phyloP scores from a whole-genome alignment of 37 sponge, comb jelly and placozoan species.

The Spongia lamella region DNA sequence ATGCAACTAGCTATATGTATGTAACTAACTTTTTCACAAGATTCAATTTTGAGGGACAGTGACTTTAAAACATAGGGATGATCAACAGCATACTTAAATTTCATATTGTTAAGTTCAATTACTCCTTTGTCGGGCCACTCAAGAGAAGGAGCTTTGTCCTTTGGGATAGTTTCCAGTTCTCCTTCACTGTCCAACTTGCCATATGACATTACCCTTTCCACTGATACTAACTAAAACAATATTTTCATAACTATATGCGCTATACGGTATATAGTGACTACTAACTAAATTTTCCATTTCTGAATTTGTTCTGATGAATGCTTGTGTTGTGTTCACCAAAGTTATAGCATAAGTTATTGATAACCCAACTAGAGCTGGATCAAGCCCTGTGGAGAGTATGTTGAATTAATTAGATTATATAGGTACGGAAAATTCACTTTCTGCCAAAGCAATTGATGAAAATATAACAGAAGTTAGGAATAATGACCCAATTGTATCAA shows the following conservation, averaged over 20 bases:
- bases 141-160: slow-evolving; percentile 29
- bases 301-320: slow-evolving; percentile 7
- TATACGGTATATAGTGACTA: background rate
- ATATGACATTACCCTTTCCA: slow-evolving; percentile 28
- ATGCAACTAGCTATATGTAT: too few relatives aligned
- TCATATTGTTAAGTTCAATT: slow-evolving; percentile 39
- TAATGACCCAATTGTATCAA: slow-evolving; percentile 21
- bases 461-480: slow-evolving; percentile 27
- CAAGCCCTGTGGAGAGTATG: slow-evolving; percentile 2
- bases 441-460: slow-evolving; percentile 23
- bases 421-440: slow-evolving; percentile 11
- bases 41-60: slow-evolving; percentile 43
- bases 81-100: slow-evolving; percentile 38
- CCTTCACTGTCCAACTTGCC: slow-evolving; percentile 6
- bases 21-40: slow-evolving; percentile 71
- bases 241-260: background rate
- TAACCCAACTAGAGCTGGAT: slow-evolving; percentile 29
- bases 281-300: slow-evolving; percentile 37
- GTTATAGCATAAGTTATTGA: slow-evolving; percentile 23
- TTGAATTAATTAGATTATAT: too few relatives aligned
- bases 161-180: slow-evolving; percentile 1
- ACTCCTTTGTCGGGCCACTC: slow-evolving; percentile 73
- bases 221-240: slow-evolving; percentile 10
- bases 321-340: background rate
- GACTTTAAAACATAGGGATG: slow-evolving; percentile 59